These are phyloP conservation scores for Iselma pallidipennis DNA, from an alignment of 2,888 invertebrate genomes.

Conservation along the genomic window DNA sequence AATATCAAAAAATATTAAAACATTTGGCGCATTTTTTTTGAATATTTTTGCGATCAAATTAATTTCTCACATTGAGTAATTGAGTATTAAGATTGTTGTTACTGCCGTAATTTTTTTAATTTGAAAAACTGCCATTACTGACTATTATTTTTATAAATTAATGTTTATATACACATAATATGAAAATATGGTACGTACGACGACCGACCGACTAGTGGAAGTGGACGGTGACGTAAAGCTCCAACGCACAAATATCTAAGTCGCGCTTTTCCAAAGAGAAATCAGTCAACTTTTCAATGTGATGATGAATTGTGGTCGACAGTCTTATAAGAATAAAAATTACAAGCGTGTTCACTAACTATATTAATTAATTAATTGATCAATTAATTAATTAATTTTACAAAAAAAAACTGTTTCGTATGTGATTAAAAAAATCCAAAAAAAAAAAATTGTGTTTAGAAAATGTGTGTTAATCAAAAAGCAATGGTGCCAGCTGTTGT, in stretches of 20 bases:
- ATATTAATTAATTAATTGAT: too few relatives aligned
- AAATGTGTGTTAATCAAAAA: slow-evolving; percentile 54
- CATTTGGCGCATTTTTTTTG: too few relatives aligned
- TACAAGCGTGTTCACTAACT: too few relatives aligned
- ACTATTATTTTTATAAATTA: too few relatives aligned
- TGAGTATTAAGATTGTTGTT: too few relatives aligned
- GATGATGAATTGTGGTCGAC: background rate
- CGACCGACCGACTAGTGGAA: slow-evolving; percentile 23
- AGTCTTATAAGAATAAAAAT: too few relatives aligned
- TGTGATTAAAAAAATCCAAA: too few relatives aligned
- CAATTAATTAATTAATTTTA: too few relatives aligned
- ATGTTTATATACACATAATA: background rate
- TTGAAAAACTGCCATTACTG: background rate
- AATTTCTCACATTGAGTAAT: too few relatives aligned
- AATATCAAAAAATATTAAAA: too few relatives aligned
- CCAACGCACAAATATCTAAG: slow-evolving; percentile 37
- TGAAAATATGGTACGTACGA: background rate
- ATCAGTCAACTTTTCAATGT: slow-evolving; percentile 26
- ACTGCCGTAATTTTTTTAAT: background rate
- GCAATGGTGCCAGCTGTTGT: slow-evolving; percentile 55
- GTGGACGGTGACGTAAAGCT: slow-evolving; percentile 40
- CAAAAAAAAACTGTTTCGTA: too few relatives aligned
- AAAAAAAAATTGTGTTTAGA: background rate
- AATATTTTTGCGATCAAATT: too few relatives aligned
- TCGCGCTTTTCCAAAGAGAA: slow-evolving; percentile 31